Percentiles rank a stretch among this genome's conserved stretches.
These are phyloP conservation scores for Druon quercuslanigerum DNA, from an alignment of 1,140 invertebrate genomes.

Conservation along the genomic window DNA sequence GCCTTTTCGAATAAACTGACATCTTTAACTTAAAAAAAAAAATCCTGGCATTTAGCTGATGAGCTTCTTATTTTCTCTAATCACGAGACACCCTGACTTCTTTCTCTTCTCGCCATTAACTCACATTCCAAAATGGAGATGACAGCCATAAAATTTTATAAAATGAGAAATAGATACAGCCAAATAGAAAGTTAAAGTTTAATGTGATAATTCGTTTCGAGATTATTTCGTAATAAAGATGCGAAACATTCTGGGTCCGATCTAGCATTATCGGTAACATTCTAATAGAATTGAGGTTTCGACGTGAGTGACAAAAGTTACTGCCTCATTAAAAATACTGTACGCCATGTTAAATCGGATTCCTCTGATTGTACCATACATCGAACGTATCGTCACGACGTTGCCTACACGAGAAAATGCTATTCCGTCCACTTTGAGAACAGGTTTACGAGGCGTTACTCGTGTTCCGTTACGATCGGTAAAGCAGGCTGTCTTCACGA, in stretches of 20 bases:
- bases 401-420: slow-evolving; percentile 34
- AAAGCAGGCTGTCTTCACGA: slow-evolving; percentile 54
- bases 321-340: slow-evolving; percentile 30
- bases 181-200: not conserved
- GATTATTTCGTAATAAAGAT: slow-evolving; percentile 6
- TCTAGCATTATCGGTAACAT: slow-evolving; percentile 25
- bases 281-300: slow-evolving; percentile 19
- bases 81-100: too few species aligned
- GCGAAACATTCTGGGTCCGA: not conserved
- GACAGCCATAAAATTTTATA: too few species aligned
- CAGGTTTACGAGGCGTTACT: slow-evolving; percentile 56
- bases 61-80: too few species aligned
- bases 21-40: too few species aligned
- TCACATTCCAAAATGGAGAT: too few species aligned
- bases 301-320: slow-evolving; percentile 29
- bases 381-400: slow-evolving; percentile 30
- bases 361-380: slow-evolving; percentile 30
- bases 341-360: slow-evolving; percentile 27
- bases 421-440: slow-evolving; percentile 47
- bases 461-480: slow-evolving; percentile 57
- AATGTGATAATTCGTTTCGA: not conserved
- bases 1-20: too few species aligned
- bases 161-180: too few species aligned
- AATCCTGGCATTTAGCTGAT: too few species aligned
- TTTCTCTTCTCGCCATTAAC: too few species aligned